These are phyloP conservation scores for Lophura nycthemera DNA, from an alignment of 2,113 vertebrate genomes.

Conservation along the genomic window DNA sequence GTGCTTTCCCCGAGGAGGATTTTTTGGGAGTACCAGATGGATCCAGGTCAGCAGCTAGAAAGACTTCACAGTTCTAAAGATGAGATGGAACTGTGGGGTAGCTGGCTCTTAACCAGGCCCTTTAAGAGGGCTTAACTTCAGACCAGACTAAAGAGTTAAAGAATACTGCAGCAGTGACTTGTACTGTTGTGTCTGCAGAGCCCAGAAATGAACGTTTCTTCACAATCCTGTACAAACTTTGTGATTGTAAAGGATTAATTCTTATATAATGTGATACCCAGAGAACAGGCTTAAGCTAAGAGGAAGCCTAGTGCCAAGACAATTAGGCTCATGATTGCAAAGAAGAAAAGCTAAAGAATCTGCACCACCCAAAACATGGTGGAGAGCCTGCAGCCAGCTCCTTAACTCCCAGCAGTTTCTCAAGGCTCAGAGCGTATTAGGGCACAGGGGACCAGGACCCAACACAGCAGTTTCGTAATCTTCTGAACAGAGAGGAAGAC, in stretches of 20 bases:
- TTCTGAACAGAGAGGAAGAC: background rate
- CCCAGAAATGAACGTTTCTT: background rate
- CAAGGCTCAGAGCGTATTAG: background rate
- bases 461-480: background rate
- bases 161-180: background rate
- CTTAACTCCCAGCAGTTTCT: background rate
- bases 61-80: background rate
- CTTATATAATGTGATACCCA: background rate
- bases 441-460: background rate
- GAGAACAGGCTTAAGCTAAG: background rate
- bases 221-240: background rate
- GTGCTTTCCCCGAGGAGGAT: background rate
- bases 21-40: background rate
- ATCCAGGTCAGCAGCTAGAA: background rate
- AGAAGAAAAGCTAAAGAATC: background rate
- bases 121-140: background rate
- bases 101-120: background rate
- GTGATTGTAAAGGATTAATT: background rate
- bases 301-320: background rate
- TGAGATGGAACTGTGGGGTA: background rate
- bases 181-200: background rate
- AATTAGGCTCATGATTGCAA: background rate
- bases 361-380: background rate
- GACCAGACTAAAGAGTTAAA: background rate
- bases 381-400: background rate